Percentiles rank a stretch among this genome's conserved stretches.
phyloP scores from a whole-genome alignment of 2,797 vertebrate species.

The Pseudocheirus occidentalis region DNA sequence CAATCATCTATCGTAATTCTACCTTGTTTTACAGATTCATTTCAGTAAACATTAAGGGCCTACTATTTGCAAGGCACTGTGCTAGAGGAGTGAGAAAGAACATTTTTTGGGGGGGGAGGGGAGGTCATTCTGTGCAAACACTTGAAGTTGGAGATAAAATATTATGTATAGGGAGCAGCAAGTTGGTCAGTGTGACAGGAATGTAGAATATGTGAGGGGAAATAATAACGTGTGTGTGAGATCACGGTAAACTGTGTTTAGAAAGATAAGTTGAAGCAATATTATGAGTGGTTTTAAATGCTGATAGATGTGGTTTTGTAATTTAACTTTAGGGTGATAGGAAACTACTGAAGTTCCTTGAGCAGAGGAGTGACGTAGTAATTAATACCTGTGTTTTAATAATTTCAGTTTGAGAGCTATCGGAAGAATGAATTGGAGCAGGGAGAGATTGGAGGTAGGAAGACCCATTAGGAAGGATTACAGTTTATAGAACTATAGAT shows the following conservation, averaged over 20 bases:
- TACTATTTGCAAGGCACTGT: constrained; percentile 15
- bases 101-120: constrained; percentile 3
- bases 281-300: background rate
- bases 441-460: background rate
- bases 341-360: background rate
- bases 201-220: background rate
- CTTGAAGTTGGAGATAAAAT: background rate
- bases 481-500: background rate
- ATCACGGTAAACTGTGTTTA: background rate
- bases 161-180: background rate
- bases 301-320: background rate
- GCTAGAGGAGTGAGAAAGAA: background rate
- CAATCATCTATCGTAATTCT: background rate
- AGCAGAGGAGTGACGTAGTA: background rate
- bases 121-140: background rate
- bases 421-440: background rate
- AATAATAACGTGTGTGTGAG: background rate
- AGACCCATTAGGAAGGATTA: background rate
- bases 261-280: background rate
- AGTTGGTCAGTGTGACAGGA: background rate
- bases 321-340: background rate
- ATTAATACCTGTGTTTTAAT: background rate
- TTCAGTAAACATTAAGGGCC: background rate
- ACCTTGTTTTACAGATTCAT: background rate
- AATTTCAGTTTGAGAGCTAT: background rate